Percentiles rank a stretch among this genome's conserved stretches.
phyloP scores from a whole-genome alignment of 1,140 invertebrate species.

The Brachionus sp. region DNA sequence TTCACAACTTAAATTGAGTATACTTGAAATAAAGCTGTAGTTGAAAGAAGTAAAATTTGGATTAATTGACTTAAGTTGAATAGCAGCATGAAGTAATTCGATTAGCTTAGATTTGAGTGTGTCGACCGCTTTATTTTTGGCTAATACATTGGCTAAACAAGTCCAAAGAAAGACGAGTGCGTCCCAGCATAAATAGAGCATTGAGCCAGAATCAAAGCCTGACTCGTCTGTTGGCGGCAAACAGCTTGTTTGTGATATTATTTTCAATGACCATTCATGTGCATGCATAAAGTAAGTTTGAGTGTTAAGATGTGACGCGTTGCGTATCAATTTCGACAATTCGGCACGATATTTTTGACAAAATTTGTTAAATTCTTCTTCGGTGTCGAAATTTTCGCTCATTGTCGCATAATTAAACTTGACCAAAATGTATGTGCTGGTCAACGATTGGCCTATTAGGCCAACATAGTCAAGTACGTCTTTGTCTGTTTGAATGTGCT shows the following conservation, averaged over 20 bases:
- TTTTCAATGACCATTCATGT: conserved; percentile 15
- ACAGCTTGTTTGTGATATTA: background rate
- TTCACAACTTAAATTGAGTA: background rate
- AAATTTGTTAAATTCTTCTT: conserved; percentile 39
- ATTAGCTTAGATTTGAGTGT: background rate
- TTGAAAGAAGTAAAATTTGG: conserved; percentile 36
- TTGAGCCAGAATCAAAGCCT: background rate
- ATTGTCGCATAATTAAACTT: background rate
- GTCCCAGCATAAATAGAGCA: conserved; percentile 40
- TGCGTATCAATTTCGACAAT: conserved; percentile 7
- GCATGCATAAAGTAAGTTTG: background rate
- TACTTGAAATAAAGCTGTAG: conserved; percentile 24
- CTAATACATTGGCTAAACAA: background rate
- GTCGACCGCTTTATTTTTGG: background rate
- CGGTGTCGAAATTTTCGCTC: background rate
- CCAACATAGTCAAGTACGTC: background rate
- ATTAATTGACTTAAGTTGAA: conserved; percentile 17
- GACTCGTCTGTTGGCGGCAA: background rate
- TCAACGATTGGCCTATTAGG: background rate
- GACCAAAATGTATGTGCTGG: conserved; percentile 3
- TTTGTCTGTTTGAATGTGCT: background rate
- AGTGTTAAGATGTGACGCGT: background rate
- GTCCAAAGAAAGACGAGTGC: conserved; percentile 25
- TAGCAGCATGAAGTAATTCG: background rate
- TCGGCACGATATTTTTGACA: conserved; percentile 3